Percentiles rank a stretch among this genome's conserved stretches.
These are phyloP conservation scores for Chionodraco myersi DNA, from an alignment of 2,113 vertebrate species.

Conservation along the genomic window DNA sequence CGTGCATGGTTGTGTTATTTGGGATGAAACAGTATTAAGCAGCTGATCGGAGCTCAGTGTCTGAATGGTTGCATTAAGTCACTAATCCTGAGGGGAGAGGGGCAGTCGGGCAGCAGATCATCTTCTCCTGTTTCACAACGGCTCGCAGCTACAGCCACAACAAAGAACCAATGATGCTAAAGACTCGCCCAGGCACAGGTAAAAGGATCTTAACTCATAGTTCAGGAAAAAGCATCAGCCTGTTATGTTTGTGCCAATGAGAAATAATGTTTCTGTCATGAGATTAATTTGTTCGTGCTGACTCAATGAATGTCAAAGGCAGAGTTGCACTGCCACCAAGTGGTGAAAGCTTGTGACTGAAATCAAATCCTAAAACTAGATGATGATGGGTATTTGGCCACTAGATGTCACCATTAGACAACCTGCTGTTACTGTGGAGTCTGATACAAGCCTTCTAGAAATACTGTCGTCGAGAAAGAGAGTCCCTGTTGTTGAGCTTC, in stretches of 20 bases:
- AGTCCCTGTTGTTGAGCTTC: background rate
- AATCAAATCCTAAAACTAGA: background rate
- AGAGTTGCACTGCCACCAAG: constrained; percentile 46
- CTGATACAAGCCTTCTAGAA: background rate
- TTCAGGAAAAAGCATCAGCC: background rate
- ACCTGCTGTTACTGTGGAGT: background rate
- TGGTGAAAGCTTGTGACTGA: constrained; percentile 6
- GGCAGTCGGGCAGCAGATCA: constrained; percentile 43
- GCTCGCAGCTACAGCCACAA: background rate
- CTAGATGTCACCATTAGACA: constrained; percentile 52
- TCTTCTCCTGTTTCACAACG: constrained; percentile 32
- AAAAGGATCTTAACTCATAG: background rate
- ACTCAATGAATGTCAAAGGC: background rate
- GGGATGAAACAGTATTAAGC: constrained; percentile 80
- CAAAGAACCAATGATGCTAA: background rate
- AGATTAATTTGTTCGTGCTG: background rate
- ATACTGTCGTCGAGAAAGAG: background rate
- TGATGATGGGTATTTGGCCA: constrained; percentile 30
- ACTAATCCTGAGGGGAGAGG: constrained; percentile 77
- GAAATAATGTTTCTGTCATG: background rate
- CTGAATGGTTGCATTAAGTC: constrained; percentile 80
- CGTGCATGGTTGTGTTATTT: constrained; percentile 43
- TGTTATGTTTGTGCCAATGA: background rate
- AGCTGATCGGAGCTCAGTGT: constrained; percentile 81
- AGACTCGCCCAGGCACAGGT: background rate